These are phyloP conservation scores for Fragum fragum DNA, from an alignment of 2,888 invertebrate genomes.

Conservation along the genomic window DNA sequence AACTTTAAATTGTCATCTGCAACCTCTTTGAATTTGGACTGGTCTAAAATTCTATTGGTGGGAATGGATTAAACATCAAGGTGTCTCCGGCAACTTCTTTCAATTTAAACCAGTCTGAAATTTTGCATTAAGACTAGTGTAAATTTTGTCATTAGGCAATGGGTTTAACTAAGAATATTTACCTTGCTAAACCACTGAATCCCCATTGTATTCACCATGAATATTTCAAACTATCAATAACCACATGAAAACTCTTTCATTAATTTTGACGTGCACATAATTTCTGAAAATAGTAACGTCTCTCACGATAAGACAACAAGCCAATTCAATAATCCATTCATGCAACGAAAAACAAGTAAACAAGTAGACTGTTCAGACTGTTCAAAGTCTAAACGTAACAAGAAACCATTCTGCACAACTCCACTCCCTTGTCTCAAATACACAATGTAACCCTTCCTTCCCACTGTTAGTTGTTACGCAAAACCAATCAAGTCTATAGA, in stretches of 20 bases:
- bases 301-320: background rate
- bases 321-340: slow-evolving; percentile 2
- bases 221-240: background rate
- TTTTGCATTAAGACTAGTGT: too few relatives aligned
- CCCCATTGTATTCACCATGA: background rate
- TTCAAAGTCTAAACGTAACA: slow-evolving; percentile 1
- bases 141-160: too few relatives aligned
- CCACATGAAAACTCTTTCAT: background rate
- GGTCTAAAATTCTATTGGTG: too few relatives aligned
- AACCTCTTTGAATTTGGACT: too few relatives aligned
- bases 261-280: background rate
- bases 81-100: too few relatives aligned
- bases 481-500: too few relatives aligned
- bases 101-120: too few relatives aligned
- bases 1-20: too few relatives aligned
- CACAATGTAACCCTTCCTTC: background rate
- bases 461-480: too few relatives aligned
- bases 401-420: background rate
- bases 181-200: background rate
- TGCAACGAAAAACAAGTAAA: slow-evolving; percentile 6
- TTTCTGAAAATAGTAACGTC: background rate
- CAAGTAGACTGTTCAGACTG: slow-evolving; percentile 6
- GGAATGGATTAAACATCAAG: too few relatives aligned
- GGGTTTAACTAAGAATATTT: background rate
- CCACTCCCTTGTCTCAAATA: background rate